Evolutionary conservation across 2,113 vertebrate genomes (phyloP), one percentile per base, ranked within the genome.

Genomic region (Notothenia rossii): DNA sequence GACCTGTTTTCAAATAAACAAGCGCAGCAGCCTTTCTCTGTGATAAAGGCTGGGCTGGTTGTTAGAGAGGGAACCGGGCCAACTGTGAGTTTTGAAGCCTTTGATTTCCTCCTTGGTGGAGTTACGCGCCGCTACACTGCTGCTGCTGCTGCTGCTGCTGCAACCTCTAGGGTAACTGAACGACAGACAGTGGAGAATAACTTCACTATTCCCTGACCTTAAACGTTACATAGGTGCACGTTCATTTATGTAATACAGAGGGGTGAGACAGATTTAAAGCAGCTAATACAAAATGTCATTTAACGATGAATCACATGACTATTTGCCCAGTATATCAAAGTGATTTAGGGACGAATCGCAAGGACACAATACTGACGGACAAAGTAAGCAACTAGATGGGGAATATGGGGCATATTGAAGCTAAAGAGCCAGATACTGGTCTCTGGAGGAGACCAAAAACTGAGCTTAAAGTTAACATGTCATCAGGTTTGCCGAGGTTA

Each of bases 51-150:
- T 72, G 65, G 43, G 11, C 66, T 86, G 58, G 65, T 61, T 80
- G 74, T 72, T 73, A 68, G 79, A 77, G 61, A 83, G 50, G 79
- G 25, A 72, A 67, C 82, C 69, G 71, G 77, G 72, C 29, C 67
- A 59, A 55, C 77, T 59, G 22, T 77, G 72, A 77, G 80, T 80
- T 67, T 36, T 73, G 22, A 78, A 79, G 45, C 29, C 81, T 83
- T 76, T 87, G 80, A 88, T 91, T 92, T 87, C 71, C 63, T 66
- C 60, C 50, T 70, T 45, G 46, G 60, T 50, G 22, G 78, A 84
- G 25, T 50, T n/a, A 48, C 3, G n/a, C 48, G n/a, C 36, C n/a
- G 56, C 48, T n/a, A 2, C n/a, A 36, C 63, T 63, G 54, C 86
- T 74, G 81, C 82, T 81, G 68, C 69, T 78, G 64, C 81, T 55